Base-by-base conservation (phyloP, 2,888 invertebrate genomes). In the Eucera pruinosa region DNA sequence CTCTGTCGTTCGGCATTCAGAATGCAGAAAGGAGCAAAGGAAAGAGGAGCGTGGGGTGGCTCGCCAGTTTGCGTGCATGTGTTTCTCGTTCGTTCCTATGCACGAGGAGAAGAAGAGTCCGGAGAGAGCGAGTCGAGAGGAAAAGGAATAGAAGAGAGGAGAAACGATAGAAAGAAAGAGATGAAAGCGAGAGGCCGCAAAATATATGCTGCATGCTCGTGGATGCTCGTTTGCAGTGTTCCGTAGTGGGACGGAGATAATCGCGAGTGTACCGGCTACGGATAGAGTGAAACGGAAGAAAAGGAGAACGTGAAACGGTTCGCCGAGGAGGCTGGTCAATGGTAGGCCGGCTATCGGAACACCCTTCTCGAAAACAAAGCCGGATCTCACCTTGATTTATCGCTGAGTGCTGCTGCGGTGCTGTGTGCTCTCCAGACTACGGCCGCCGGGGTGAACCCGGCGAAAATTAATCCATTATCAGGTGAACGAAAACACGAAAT, bases 361-460 rank as follows among this genome's bases (percentile, higher is more conserved):
- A 85, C 84, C 86, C 84, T 81, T 75, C 71, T 83, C 82, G 86
- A 85, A 85, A 85, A 85, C 85, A 85, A 85, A 86, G 86, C 86
- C 85, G 81, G 83, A 87, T 81, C 86, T 87, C 81, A 87, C 87
- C 87, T 87, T 87, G 87, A 87, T 87, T 87, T 83, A 87, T 86
- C 83, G 83, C 72, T 48, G 80, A 83, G 72, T 57, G 78, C 73
- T 65, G 79, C 68, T 33, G 73, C 62, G 52, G 39, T 48, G 55
- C 60, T 62, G 41, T 52, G 48, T 55, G 36, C 36, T 62, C 54
- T 57, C 50, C 50, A 3, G 52, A 41, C 39, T 47, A 25, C 25
- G 36, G 75, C 72, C 54, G 82, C 79, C 82, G 75, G 73, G 80
- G 80, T 60, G 57, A 65, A 33, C 78, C 78, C 80, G 81, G 77